phyloP scores from a whole-genome alignment of 2,113 vertebrate genomes.

The Festucalex cinctus region DNA sequence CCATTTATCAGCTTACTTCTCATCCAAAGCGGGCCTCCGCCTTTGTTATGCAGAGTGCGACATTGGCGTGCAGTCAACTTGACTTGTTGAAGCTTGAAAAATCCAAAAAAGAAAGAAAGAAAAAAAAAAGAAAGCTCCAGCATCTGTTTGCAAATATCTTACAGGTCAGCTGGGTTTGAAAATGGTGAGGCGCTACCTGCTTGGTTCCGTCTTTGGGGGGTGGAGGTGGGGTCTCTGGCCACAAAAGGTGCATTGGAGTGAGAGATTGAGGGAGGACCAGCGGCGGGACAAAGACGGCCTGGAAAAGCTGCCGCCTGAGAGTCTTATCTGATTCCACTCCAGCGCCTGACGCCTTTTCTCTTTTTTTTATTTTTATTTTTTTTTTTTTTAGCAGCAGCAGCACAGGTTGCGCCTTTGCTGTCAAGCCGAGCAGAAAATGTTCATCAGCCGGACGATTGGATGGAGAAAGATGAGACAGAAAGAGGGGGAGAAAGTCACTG shows the following conservation, averaged over 20 bases:
- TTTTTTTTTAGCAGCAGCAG: constrained; percentile 29
- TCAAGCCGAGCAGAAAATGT: constrained; percentile 79
- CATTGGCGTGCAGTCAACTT: constrained; percentile 78
- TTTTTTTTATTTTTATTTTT: neutral
- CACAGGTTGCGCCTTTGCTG: constrained; percentile 80
- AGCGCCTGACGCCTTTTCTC: constrained; percentile 64
- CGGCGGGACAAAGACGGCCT: constrained; percentile 82
- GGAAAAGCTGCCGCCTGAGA: constrained; percentile 81
- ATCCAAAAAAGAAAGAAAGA: constrained; percentile 66
- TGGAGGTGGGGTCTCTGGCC: constrained; percentile 66
- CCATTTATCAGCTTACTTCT: constrained; percentile 78
- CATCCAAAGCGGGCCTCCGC: constrained; percentile 71
- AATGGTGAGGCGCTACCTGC: constrained; percentile 14
- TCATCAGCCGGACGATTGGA: constrained; percentile 73
- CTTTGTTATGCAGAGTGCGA: constrained; percentile 76
- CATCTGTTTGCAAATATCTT: constrained; percentile 82
- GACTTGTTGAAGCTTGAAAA: constrained; percentile 81
- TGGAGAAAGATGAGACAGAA: constrained; percentile 50
- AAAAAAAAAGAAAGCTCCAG: constrained; percentile 60
- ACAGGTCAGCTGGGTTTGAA: constrained; percentile 25
- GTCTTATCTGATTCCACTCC: constrained; percentile 88
- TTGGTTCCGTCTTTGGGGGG: constrained; percentile 13
- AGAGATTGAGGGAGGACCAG: constrained; percentile 86
- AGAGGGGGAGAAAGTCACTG: constrained; percentile 64
- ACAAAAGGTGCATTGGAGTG: constrained; percentile 97